Percentiles rank a stretch among this genome's conserved stretches.
Evolutionary conservation across 2,797 vertebrate species (phyloP).

Genomic region (Falco concolor): DNA sequence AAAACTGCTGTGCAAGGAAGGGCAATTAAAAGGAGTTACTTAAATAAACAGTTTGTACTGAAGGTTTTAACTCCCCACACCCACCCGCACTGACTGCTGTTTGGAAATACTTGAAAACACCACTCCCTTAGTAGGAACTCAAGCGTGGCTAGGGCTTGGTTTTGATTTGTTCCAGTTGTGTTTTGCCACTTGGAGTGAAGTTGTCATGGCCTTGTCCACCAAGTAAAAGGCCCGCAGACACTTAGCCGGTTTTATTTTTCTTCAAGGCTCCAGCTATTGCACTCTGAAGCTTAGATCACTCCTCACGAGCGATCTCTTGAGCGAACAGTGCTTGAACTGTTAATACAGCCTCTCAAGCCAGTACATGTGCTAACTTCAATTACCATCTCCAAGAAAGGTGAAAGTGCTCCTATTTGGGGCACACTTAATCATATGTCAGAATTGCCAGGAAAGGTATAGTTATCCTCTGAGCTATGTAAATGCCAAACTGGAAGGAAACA

Average conservation of each 20-base stretch:
- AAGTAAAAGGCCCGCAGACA: background rate
- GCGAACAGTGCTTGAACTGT: background rate
- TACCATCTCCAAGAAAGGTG: background rate
- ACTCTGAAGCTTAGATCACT: background rate
- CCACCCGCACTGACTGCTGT: background rate
- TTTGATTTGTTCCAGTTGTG: background rate
- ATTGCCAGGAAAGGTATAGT: background rate
- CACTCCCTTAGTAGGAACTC: conserved; percentile 40
- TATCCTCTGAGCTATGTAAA: background rate
- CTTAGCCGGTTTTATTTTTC: background rate
- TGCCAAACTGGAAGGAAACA: background rate
- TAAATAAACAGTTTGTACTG: background rate
- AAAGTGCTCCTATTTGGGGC: background rate
- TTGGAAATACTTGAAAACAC: background rate
- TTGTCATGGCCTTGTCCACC: background rate
- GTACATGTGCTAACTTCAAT: background rate
- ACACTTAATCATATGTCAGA: background rate
- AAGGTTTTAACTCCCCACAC: background rate
- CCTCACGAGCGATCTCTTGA: background rate
- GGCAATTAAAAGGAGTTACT: background rate
- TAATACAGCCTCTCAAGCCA: background rate
- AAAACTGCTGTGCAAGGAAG: background rate
- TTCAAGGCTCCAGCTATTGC: background rate
- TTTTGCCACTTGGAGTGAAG: background rate
- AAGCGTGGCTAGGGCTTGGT: fast-evolving